Evolutionary conservation across 2,888 invertebrate species (phyloP).

Genomic region (Camptogramma bilineatum): DNA sequence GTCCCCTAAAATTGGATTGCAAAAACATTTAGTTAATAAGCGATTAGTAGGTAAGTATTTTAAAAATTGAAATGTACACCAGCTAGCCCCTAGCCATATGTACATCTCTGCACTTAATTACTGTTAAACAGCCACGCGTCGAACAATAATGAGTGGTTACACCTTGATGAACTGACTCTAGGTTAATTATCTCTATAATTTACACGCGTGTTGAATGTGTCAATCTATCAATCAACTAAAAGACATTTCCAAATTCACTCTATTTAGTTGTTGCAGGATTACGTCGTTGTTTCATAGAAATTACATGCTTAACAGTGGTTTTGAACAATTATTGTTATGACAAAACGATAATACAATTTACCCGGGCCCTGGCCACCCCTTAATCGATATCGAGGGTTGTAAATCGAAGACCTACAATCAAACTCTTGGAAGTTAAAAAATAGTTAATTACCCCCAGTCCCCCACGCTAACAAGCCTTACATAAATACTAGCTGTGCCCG

Average conservation of each 20-base stretch:
- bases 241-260: no score
- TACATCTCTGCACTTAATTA: neutral
- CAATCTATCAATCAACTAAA: neutral
- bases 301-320: no score
- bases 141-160: neutral
- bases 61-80: neutral
- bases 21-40: no score
- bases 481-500: no score
- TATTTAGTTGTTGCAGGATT: no score
- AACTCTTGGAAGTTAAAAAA: no score
- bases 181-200: conserved; percentile 1
- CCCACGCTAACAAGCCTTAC: neutral
- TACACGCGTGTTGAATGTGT: neutral
- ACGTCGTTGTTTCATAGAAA: no score
- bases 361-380: neutral
- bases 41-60: neutral
- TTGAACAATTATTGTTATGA: neutral
- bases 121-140: neutral
- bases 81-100: neutral
- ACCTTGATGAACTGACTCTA: neutral
- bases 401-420: neutral
- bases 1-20: no score
- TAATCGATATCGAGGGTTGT: neutral
- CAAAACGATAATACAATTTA: neutral
- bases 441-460: neutral